Percentiles rank a stretch among this genome's conserved stretches.
Conservation (phyloP, 1,140 invertebrate species). For the Orius insidiosus region DNA sequence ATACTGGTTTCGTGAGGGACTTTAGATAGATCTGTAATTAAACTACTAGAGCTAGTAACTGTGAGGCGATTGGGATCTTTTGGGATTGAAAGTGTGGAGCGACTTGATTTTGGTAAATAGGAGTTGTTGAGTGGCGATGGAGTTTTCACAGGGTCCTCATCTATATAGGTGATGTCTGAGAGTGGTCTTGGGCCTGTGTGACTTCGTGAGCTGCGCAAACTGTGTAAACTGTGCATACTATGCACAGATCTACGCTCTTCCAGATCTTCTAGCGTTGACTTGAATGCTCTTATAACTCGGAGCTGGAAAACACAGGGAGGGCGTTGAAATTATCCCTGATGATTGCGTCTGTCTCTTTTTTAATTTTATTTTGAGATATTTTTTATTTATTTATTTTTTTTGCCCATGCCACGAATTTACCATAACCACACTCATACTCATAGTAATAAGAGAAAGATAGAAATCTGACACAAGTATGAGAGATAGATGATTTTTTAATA, state of each 20-base stretch:
- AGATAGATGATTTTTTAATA: no score
- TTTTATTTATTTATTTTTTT: no score
- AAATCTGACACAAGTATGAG: no score
- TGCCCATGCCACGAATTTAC: conserved; percentile 9
- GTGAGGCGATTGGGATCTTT: conserved; percentile 24
- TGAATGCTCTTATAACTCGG: conserved; percentile 99
- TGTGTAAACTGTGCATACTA: conserved; percentile 92
- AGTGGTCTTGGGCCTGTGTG: conserved; percentile 60
- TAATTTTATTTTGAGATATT: no score
- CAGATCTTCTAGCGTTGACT: conserved; percentile 97
- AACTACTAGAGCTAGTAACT: conserved; percentile 20
- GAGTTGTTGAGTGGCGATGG: conserved; percentile 25
- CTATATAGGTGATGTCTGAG: conserved; percentile 82
- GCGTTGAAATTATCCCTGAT: conserved; percentile 13
- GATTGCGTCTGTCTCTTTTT: conserved; percentile 2
- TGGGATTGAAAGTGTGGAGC: conserved; percentile 24
- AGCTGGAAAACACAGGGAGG: conserved; percentile 74
- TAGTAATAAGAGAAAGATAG: no score
- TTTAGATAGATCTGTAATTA: conserved; percentile 39
- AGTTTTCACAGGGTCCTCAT: conserved; percentile 59
- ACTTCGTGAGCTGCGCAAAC: conserved; percentile 70
- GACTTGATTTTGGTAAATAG: conserved; percentile 19
- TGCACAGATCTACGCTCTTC: conserved; percentile 95
- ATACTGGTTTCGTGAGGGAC: conserved; percentile 55
- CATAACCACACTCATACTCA: no score